A percentile compares a stretch with the other conserved stretches of the same genome.
phyloP scores from a whole-genome alignment of 2,113 vertebrate species.

The Corythornis vintsioides region DNA sequence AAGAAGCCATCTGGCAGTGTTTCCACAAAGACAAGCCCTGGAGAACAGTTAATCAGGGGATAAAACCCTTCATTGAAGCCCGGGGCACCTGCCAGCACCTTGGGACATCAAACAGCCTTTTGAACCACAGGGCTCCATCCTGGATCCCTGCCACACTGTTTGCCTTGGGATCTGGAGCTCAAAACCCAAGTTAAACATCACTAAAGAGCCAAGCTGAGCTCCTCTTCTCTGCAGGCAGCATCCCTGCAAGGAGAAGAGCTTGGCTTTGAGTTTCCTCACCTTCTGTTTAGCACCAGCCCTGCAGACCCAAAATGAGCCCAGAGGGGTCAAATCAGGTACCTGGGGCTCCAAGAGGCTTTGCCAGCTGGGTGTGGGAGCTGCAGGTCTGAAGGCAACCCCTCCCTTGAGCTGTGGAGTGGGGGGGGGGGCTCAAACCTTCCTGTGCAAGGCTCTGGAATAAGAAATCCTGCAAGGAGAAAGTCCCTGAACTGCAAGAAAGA shows the following conservation, averaged over 20 bases:
- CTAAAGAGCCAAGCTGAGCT: not conserved
- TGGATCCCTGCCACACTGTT: not conserved
- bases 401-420: not conserved
- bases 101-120: not conserved
- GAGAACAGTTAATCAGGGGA: not conserved
- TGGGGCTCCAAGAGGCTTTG: fast-evolving
- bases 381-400: not conserved
- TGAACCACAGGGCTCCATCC: not conserved
- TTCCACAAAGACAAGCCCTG: not conserved
- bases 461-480: too few relatives aligned
- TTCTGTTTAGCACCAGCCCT: not conserved
- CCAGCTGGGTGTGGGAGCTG: not conserved
- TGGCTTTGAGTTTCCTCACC: not conserved
- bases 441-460: not conserved
- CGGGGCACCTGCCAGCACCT: not conserved
- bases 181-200: fast-evolving
- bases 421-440: not conserved
- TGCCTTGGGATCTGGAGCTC: not conserved
- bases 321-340: too few relatives aligned
- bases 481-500: not conserved
- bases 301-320: not conserved
- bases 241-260: not conserved
- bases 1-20: not conserved
- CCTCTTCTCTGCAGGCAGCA: not conserved
- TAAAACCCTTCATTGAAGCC: not conserved